Base-by-base conservation (phyloP, 2,797 vertebrate genomes). In the Danio tinwini region DNA sequence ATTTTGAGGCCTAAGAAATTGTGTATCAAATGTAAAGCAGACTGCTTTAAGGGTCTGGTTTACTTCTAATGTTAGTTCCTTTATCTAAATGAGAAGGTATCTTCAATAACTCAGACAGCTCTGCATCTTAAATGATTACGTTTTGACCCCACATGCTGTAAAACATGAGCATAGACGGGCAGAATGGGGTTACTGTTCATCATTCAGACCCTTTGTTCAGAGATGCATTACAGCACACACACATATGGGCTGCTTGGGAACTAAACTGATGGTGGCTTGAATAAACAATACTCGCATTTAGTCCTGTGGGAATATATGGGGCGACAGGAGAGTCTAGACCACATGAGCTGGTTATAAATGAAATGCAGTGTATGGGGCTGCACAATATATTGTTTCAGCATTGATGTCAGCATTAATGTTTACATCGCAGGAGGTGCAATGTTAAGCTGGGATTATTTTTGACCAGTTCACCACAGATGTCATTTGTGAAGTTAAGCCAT, bases 121-220 rank as follows among this genome's bases (percentile, higher is more conserved):
- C 42, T 29, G 37, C 10, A 2, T 29, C 29, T 29, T 29, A 8
- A 73, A 59, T n/a, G 7, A 55, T 17, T 73, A 12, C 45, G 19
- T 21, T 16, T 12, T 65, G 49, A 55, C 59, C 6, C 44, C 50
- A 55, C n/a, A 53, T 7, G 37, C 5, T 52, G 10, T 70, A 40
- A 9, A 8, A 50, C 19, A 59, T 50, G 37, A n/a, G 47, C 0
- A 4, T 13, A n/a, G 70, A 10, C 6, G 10, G 29, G 12, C 29
- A 75, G 21, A 76, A 67, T 67, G n/a, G 5, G 11, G 17, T 58
- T 58, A 58, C 4, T 67, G 42, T 67, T 21, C 4, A 14, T 63
- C 75, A 61, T n/a, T 16, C 52, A 17, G 14, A n/a, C 63, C 52
- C 63, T 47, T 76, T 10, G 76, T 44, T 55, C 14, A 37, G 19